Evolutionary conservation across 2,797 vertebrate species (phyloP).

Genomic region (Cirrhinus mrigala): DNA sequence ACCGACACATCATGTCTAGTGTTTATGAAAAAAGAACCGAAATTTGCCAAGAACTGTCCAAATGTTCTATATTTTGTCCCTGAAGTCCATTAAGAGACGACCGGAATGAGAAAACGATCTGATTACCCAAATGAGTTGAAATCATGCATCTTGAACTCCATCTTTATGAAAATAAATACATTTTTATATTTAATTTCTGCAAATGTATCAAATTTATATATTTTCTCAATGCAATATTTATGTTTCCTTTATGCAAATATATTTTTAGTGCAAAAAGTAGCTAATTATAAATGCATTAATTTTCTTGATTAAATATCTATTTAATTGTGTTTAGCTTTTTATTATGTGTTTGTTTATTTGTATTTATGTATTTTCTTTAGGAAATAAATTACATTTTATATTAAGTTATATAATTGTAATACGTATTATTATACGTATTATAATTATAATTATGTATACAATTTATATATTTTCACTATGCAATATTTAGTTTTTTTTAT

Average conservation of each 20-base stretch:
- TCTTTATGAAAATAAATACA: not conserved
- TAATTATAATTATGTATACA: too few relatives aligned
- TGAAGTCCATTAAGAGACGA: not conserved
- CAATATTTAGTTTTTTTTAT: not conserved
- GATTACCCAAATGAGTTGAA: slow-evolving; percentile 17
- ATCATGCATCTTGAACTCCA: not conserved
- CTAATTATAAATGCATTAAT: not conserved
- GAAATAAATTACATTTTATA: too few relatives aligned
- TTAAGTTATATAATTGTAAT: too few relatives aligned
- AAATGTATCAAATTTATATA: too few relatives aligned
- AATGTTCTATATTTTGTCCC: not conserved
- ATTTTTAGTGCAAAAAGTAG: not conserved
- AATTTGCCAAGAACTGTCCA: slow-evolving; percentile 2
- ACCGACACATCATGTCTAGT: slow-evolving; percentile 27
- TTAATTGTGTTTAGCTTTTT: not conserved
- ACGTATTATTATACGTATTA: too few relatives aligned
- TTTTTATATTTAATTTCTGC: not conserved
- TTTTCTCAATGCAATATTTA: not conserved
- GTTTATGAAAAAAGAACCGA: slow-evolving; percentile 46
- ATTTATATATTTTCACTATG: not conserved
- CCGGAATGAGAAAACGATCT: not conserved
- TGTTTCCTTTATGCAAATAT: not conserved
- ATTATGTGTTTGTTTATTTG: not conserved
- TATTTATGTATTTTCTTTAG: not conserved
- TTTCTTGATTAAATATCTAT: not conserved